These are phyloP conservation scores for Catharus fuscescens DNA, from an alignment of 2,113 vertebrate species.

Conservation along the genomic window DNA sequence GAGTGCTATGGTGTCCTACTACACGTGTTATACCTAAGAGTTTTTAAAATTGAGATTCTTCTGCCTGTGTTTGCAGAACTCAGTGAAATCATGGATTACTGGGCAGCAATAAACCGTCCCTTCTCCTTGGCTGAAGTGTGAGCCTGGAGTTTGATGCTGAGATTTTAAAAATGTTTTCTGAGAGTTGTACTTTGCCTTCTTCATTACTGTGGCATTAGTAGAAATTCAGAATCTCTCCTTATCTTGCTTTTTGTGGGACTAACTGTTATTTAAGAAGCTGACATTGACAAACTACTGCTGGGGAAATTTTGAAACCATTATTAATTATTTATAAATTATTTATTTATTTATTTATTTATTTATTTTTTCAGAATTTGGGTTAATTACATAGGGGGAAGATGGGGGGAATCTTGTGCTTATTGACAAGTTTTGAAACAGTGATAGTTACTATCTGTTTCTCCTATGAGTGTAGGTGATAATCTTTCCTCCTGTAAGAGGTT, in stretches of 20 bases:
- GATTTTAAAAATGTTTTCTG: background rate
- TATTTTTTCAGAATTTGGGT: background rate
- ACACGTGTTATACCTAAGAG: background rate
- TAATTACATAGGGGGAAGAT: background rate
- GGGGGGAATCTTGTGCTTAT: background rate
- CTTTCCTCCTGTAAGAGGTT: background rate
- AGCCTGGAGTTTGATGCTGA: background rate
- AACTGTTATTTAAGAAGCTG: background rate
- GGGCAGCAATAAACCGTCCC: background rate
- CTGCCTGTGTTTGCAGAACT: slow-evolving; percentile 4
- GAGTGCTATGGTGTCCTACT: slow-evolving; percentile 22
- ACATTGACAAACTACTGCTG: background rate
- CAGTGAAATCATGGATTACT: background rate
- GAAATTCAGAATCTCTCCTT: background rate
- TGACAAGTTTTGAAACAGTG: background rate
- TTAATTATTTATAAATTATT: background rate
- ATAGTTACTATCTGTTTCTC: background rate
- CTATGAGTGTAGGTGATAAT: background rate
- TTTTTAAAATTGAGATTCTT: slow-evolving; percentile 21
- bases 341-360: background rate
- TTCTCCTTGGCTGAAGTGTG: background rate
- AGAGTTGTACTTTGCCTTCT: background rate
- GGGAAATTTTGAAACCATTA: background rate
- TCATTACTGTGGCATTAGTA: background rate
- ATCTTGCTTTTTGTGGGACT: background rate